Conservation (phyloP, 2,113 vertebrate species). For the Cebidichthys violaceus region DNA sequence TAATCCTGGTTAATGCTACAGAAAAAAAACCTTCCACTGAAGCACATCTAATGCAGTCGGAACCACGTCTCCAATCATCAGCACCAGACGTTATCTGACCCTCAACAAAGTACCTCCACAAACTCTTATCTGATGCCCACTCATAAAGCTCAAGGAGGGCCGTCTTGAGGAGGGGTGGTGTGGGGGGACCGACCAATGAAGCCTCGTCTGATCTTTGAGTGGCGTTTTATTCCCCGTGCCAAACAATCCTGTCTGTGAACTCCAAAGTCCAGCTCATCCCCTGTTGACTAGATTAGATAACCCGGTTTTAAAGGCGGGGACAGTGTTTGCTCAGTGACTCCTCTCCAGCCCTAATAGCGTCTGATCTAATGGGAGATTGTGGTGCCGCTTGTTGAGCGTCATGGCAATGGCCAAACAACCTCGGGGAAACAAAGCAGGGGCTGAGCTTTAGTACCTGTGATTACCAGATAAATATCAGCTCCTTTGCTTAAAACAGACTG, state of each 20-base stretch:
- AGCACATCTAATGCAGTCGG: constrained; percentile 1
- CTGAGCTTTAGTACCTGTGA: constrained; percentile 66
- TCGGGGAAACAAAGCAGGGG: constrained; percentile 61
- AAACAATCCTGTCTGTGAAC: constrained; percentile 71
- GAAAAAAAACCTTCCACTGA: not conserved
- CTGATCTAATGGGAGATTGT: constrained; percentile 81
- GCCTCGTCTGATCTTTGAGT: constrained; percentile 43
- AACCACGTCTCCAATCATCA: constrained; percentile 29
- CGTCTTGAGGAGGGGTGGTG: not conserved
- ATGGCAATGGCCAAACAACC: constrained; percentile 76
- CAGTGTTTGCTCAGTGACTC: constrained; percentile 77
- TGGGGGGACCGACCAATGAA: constrained; percentile 36
- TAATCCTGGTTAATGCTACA: not conserved
- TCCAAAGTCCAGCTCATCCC: constrained; percentile 84
- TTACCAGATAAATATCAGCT: constrained; percentile 70
- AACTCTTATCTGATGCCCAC: constrained; percentile 70
- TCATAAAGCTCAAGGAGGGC: constrained; percentile 62
- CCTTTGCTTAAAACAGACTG: constrained; percentile 51
- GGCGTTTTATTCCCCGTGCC: constrained; percentile 65
- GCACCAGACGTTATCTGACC: constrained; percentile 65
- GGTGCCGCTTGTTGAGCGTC: constrained; percentile 71
- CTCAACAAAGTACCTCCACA: constrained; percentile 49
- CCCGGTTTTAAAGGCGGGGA: constrained; percentile 68
- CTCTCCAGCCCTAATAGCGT: constrained; percentile 73
- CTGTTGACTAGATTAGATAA: constrained; percentile 81